phyloP scores from a whole-genome alignment of 2,797 vertebrate species.

The Microctenopoma stevenorrisi region DNA sequence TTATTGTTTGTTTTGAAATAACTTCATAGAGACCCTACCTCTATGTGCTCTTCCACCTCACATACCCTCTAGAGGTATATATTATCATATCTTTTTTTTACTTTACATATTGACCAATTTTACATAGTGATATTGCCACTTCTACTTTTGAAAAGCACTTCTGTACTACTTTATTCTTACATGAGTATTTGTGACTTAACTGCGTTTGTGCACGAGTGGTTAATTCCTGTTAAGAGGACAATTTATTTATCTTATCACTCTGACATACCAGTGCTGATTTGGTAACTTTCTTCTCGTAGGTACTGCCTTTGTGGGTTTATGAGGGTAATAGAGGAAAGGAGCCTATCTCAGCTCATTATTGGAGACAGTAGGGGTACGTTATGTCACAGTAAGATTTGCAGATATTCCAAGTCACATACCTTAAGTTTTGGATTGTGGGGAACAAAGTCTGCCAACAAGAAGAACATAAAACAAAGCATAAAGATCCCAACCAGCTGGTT shows the following conservation, averaged over 20 bases:
- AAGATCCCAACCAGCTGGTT: neutral
- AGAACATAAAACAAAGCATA: neutral
- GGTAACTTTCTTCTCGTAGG: neutral
- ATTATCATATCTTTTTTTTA: neutral
- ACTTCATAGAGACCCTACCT: no score
- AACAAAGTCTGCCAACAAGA: neutral
- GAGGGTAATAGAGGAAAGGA: neutral
- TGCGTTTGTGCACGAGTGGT: neutral
- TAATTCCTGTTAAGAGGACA: neutral
- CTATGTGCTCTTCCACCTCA: no score
- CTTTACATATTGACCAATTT: no score
- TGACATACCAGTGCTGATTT: neutral
- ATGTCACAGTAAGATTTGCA: neutral
- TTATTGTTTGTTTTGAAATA: no score
- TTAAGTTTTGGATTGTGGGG: neutral
- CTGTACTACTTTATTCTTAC: no score
- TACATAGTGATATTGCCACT: neutral
- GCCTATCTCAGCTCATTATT: neutral
- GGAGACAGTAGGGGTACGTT: neutral
- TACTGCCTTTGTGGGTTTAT: neutral
- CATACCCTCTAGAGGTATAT: neutral
- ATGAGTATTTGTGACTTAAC: neutral
- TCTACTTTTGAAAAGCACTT: neutral
- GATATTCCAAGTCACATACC: neutral
- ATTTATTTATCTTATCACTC: neutral